Conservation (phyloP, 2,888 invertebrate genomes). For the Pyrrhosoma nymphula region DNA sequence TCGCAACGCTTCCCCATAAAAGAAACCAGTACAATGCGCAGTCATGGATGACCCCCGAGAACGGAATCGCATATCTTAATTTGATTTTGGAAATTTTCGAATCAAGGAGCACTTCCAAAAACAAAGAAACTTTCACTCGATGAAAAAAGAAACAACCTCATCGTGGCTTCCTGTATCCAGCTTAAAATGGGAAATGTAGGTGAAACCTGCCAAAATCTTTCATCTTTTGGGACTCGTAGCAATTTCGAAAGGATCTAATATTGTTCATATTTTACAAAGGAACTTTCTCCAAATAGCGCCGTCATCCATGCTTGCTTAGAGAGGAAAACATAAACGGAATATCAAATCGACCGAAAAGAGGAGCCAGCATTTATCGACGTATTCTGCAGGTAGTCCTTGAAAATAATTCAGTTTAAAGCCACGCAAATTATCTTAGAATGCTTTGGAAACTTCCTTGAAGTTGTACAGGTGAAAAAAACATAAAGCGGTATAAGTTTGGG, state of each 20-base stretch:
- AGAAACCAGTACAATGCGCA: not conserved
- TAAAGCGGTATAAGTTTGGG: too few species aligned
- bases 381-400: not conserved
- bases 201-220: not conserved
- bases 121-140: not conserved
- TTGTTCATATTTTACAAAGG: not conserved
- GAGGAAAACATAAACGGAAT: not conserved
- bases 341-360: not conserved
- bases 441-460: not conserved
- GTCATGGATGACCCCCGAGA: not conserved
- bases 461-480: too few species aligned
- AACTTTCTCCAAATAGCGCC: not conserved
- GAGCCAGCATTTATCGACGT: not conserved
- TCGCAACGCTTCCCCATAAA: not conserved
- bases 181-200: not conserved
- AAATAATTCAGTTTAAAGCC: not conserved
- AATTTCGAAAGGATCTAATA: not conserved
- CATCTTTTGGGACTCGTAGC: not conserved
- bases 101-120: not conserved
- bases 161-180: not conserved
- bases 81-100: constrained; percentile 6
- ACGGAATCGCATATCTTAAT: not conserved
- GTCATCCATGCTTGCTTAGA: not conserved
- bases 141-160: not conserved
- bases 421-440: not conserved